Evolutionary conservation across 2,888 invertebrate species (phyloP).

Genomic region (Melieria picta): DNA sequence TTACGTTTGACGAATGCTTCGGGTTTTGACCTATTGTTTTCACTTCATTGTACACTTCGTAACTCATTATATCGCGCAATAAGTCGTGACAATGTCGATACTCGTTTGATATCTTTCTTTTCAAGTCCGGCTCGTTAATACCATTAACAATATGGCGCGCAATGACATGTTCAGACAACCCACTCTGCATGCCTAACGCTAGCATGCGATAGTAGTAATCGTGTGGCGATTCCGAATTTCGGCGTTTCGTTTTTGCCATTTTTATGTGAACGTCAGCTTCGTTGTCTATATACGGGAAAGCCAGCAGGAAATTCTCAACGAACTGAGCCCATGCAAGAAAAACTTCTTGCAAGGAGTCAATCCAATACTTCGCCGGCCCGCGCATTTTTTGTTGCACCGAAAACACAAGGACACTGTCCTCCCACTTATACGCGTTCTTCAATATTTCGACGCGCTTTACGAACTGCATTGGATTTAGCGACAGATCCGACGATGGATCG

Average conservation of each 20-base stretch:
- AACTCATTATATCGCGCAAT: conserved; percentile 33
- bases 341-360: conserved; percentile 31
- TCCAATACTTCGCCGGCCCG: conserved; percentile 38
- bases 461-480: conserved; percentile 24
- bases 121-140: conserved; percentile 35
- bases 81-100: conserved; percentile 28
- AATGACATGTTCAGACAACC: conserved; percentile 33
- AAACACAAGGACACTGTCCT: conserved; percentile 10
- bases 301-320: conserved; percentile 20
- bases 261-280: conserved; percentile 37
- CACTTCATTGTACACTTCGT: conserved; percentile 31
- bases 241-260: conserved; percentile 30
- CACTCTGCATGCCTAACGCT: conserved; percentile 31
- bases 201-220: conserved; percentile 39
- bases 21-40: conserved; percentile 6
- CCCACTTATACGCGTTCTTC: conserved; percentile 8
- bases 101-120: conserved; percentile 37
- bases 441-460: conserved; percentile 28
- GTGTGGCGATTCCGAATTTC: background rate
- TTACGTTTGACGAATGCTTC: background rate
- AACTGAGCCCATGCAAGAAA: conserved; percentile 36
- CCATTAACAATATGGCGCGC: conserved; percentile 39
- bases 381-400: conserved; percentile 30
- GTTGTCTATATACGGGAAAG: conserved; percentile 38
- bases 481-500: conserved; percentile 17